Evolutionary conservation across 2,113 vertebrate genomes (phyloP).

Genomic region (Chaetodon trifascialis): DNA sequence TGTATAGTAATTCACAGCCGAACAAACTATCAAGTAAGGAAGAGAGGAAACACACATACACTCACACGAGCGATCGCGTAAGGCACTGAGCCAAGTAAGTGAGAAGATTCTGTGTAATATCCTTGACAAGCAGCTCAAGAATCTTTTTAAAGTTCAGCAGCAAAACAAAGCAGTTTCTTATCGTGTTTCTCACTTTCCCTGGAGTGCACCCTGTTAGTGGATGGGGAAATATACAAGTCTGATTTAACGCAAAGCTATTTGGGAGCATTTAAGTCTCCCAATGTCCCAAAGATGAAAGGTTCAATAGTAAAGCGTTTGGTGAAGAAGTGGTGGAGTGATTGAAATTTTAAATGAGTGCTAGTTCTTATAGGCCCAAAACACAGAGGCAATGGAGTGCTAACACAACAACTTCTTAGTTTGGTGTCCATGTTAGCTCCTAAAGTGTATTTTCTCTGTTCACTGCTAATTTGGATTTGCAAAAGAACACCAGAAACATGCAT

Average conservation of each 20-base stretch:
- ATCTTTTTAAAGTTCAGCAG: slow-evolving; percentile 64
- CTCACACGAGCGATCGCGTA: slow-evolving; percentile 27
- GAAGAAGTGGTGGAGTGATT: slow-evolving; percentile 33
- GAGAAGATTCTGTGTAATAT: slow-evolving; percentile 62
- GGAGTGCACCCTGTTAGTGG: slow-evolving; percentile 22
- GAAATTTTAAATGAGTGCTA: slow-evolving; percentile 44
- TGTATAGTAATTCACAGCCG: slow-evolving; percentile 49
- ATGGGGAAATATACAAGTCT: slow-evolving; percentile 60
- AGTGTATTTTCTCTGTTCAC: background rate
- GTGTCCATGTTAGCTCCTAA: background rate
- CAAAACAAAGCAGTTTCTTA: slow-evolving; percentile 60
- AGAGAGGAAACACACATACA: slow-evolving; percentile 24
- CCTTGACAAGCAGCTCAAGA: slow-evolving; percentile 47
- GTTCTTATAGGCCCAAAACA: slow-evolving; percentile 26
- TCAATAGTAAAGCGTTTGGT: slow-evolving; percentile 38
- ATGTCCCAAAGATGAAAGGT: slow-evolving; percentile 41
- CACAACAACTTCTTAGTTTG: slow-evolving; percentile 2
- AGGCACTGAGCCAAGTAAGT: slow-evolving; percentile 46
- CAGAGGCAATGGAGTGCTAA: background rate
- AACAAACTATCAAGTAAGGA: slow-evolving; percentile 45
- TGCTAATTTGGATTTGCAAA: background rate
- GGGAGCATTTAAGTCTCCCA: slow-evolving; percentile 54
- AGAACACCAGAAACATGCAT: background rate
- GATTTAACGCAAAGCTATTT: slow-evolving; percentile 68
- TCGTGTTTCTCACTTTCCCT: slow-evolving; percentile 39